phyloP scores from a whole-genome alignment of 2,888 invertebrate species.

The Andrena flavipes region DNA sequence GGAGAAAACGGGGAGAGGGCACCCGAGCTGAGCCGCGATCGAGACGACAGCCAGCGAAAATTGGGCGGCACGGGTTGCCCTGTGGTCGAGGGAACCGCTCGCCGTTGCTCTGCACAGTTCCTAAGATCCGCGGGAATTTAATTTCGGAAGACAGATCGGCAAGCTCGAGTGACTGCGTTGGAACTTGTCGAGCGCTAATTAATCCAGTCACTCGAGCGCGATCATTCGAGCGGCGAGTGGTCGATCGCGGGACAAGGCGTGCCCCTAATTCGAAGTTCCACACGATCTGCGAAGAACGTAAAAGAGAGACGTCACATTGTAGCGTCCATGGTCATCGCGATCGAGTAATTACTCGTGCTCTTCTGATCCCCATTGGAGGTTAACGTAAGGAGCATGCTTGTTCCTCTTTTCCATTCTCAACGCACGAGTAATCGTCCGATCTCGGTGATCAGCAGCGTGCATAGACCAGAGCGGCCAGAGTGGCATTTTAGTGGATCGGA shows the following conservation, averaged over 20 bases:
- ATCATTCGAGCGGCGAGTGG: not conserved
- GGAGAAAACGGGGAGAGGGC: constrained; percentile 1
- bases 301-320: constrained; percentile 6
- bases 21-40: not conserved
- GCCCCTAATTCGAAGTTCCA: not conserved
- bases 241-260: constrained; percentile 30
- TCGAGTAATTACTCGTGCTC: constrained; percentile 37
- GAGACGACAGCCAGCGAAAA: not conserved
- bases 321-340: constrained; percentile 8
- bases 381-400: not conserved
- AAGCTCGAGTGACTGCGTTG: too few species aligned
- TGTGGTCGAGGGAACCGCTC: not conserved
- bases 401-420: not conserved
- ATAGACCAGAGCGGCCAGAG: constrained; percentile 71
- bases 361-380: not conserved
- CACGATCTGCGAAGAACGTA: constrained; percentile 21
- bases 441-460: constrained; percentile 63
- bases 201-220: too few species aligned
- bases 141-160: too few species aligned
- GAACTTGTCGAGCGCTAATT: too few species aligned
- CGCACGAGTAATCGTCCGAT: constrained; percentile 31
- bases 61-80: not conserved
- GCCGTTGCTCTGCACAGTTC: not conserved
- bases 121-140: not conserved
- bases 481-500: constrained; percentile 83